Base-by-base conservation (phyloP, 1,140 invertebrate genomes). In the Nebria ingens region DNA sequence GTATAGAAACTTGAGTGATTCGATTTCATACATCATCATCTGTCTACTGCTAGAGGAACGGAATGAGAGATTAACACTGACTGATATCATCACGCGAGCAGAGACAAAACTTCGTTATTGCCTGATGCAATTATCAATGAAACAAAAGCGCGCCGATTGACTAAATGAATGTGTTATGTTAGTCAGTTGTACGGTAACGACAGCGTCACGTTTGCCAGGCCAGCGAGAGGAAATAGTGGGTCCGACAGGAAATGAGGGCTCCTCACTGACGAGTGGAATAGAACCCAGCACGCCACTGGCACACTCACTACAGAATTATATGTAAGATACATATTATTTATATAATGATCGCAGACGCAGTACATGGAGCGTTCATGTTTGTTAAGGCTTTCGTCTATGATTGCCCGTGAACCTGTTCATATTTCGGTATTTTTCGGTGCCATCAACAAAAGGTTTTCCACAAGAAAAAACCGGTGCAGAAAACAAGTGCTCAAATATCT, bases 301-400 rank as follows among this genome's bases (percentile, higher is more conserved):
- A 6, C 6, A 17, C 40, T 45, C 9, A 17, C 40, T 45, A 45
- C 15, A 11, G 9, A 12, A 45, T 45, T 45, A 17, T 11, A 45
- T 45, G 40, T 45, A 45, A 6, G 25, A 17, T 45, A 45, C 6
- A 45, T 45, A 11, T 45, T 45, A 45, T 45, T 45, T 45, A 45
- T 45, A 45, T 45, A 45, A 45, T 45, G 40, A 45, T 45, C 40
- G 40, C 15, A 45, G 40, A 45, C 40, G 40, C 40, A 45, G 40
- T 45, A 45, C 40, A 45, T 45, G 40, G 40, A 45, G 40, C 40
- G 9, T 45, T 4, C 40, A 17, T 45, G 3, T 9, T 17, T 17
- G 15, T 3, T 45, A 9, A 45, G 17, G 40, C 40, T 45, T 45
- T 45, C 15, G 40, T 45, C 17, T 45, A 45, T 45, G 40, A 45